phyloP scores from a whole-genome alignment of 1,140 invertebrate species.

The Halictus rubicundus region DNA sequence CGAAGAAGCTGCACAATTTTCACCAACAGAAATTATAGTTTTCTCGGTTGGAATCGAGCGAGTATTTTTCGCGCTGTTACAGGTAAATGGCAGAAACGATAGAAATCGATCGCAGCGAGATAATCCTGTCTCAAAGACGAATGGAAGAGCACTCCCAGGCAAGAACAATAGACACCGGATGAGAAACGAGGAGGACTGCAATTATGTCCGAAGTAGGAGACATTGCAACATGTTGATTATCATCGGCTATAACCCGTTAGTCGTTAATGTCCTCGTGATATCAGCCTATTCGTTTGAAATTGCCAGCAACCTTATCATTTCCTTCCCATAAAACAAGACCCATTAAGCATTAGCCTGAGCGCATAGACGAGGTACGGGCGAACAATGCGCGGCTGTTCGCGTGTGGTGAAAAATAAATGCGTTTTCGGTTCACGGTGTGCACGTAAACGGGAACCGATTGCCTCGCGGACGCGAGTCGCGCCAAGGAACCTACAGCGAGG shows the following conservation, averaged over 20 bases:
- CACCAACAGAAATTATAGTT: not conserved
- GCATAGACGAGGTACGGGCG: no score
- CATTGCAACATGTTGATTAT: not conserved
- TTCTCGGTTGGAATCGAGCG: not conserved
- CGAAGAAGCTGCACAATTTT: not conserved
- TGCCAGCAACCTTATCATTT: not conserved
- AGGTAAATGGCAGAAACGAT: not conserved
- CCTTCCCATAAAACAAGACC: not conserved
- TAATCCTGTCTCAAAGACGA: not conserved
- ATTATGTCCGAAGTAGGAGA: conserved; percentile 7
- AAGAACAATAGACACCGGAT: not conserved
- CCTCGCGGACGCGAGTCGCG: no score
- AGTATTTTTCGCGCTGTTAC: not conserved
- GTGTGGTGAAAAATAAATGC: no score
- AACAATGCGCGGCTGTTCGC: no score
- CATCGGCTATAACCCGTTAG: not conserved
- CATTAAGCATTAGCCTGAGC: not conserved
- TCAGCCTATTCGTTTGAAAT: not conserved
- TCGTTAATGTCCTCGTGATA: not conserved
- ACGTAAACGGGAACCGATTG: no score
- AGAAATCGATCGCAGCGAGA: no score
- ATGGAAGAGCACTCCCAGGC: not conserved
- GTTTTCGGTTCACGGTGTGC: no score
- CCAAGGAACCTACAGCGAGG: no score
- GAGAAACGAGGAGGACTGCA: not conserved